These are phyloP conservation scores for Ceyx melanurus DNA, from an alignment of 2,113 vertebrate genomes.

Conservation along the genomic window DNA sequence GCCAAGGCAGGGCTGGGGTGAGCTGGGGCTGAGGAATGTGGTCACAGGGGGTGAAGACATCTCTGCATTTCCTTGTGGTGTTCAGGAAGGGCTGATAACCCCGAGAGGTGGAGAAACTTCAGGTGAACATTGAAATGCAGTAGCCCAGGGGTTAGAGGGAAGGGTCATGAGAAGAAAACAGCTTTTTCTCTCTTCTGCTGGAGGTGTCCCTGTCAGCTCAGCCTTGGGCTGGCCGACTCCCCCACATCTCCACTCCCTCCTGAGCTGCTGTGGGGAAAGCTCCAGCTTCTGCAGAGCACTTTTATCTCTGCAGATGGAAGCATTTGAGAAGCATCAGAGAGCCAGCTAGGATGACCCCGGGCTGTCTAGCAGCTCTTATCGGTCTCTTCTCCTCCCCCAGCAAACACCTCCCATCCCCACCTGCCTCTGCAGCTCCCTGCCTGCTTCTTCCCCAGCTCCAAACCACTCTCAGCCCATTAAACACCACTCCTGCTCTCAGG, in stretches of 20 bases:
- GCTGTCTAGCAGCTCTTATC: neutral
- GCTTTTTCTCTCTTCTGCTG: neutral
- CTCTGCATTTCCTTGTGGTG: accelerated
- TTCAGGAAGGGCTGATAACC: neutral
- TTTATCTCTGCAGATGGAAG: neutral
- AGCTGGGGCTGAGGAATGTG: neutral
- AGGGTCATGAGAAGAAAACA: neutral
- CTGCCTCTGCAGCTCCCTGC: neutral
- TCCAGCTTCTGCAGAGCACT: neutral
- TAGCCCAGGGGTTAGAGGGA: neutral
- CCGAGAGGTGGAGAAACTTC: neutral
- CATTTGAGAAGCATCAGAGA: neutral
- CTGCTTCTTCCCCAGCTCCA: neutral
- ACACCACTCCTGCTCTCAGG: neutral
- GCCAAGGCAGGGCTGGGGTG: neutral
- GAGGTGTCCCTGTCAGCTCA: neutral
- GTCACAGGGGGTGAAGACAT: neutral
- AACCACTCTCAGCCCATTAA: neutral
- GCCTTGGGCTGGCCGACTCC: neutral
- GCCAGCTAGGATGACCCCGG: neutral
- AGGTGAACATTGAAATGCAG: accelerated
- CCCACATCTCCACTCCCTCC: neutral
- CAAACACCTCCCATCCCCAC: neutral
- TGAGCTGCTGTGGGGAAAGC: accelerated
- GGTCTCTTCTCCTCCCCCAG: neutral